Percentiles rank a stretch among this genome's conserved stretches.
phyloP scores from a whole-genome alignment of 2,797 vertebrate species.

The Tapirus indicus region DNA sequence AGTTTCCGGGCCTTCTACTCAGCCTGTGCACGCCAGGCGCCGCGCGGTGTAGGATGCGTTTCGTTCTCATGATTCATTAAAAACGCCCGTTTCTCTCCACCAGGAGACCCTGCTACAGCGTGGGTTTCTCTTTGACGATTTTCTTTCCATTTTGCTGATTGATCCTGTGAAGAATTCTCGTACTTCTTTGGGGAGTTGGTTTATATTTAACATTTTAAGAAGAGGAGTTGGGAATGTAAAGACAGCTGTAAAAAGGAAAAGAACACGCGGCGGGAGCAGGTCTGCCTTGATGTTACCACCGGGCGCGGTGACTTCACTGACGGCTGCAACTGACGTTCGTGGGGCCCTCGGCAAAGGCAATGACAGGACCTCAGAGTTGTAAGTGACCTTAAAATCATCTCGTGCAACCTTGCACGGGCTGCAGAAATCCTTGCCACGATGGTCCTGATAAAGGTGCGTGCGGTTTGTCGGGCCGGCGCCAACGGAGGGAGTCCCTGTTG shows the following conservation, averaged over 20 bases:
- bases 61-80: background rate
- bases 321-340: fast-evolving
- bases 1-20: background rate
- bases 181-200: background rate
- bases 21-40: no score
- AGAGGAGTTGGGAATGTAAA: background rate
- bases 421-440: fast-evolving
- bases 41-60: fast-evolving
- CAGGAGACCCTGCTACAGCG: fast-evolving
- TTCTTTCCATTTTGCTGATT: background rate
- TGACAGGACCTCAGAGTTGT: fast-evolving
- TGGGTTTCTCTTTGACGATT: background rate
- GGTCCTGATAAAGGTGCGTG: fast-evolving
- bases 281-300: background rate
- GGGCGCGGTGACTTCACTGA: fast-evolving
- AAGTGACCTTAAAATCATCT: background rate
- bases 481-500: fast-evolving
- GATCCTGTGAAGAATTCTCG: background rate
- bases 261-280: background rate
- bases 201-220: background rate
- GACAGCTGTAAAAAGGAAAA: background rate
- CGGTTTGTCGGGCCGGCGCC: fast-evolving
- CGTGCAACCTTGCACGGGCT: fast-evolving
- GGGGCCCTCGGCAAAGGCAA: background rate
- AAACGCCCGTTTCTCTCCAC: background rate